phyloP scores from a whole-genome alignment of 2,888 invertebrate species.

The Iselma pallidipennis region DNA sequence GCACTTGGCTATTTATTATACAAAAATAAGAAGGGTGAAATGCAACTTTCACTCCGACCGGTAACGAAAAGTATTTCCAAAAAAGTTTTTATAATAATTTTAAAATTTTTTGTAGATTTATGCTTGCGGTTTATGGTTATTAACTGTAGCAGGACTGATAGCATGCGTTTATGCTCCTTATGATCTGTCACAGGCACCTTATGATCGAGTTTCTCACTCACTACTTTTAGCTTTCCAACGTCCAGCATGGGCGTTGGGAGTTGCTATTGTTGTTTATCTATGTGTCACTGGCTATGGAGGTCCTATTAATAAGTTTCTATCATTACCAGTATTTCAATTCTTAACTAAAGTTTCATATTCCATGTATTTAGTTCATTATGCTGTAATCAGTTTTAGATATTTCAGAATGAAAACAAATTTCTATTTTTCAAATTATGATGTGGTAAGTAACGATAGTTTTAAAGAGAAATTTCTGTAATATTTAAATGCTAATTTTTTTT shows the following conservation, averaged over 20 bases:
- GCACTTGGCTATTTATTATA: background rate
- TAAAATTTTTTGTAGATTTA: background rate
- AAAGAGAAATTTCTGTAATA: no score
- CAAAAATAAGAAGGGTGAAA: background rate
- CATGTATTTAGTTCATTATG: slow-evolving; percentile 56
- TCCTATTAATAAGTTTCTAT: slow-evolving; percentile 58
- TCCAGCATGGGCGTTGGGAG: slow-evolving; percentile 12
- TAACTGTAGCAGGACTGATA: slow-evolving; percentile 6
- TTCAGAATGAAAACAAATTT: slow-evolving; percentile 5
- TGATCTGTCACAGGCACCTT: background rate
- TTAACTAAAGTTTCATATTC: slow-evolving; percentile 58
- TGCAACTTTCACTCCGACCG: background rate
- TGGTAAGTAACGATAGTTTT: slow-evolving; percentile 21
- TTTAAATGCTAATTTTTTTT: no score
- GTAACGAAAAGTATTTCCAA: no score
- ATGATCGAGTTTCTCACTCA: background rate
- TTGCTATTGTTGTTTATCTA: slow-evolving; percentile 7
- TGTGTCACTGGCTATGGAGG: slow-evolving; percentile 30
- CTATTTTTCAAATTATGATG: slow-evolving; percentile 17
- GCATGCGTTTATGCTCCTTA: slow-evolving; percentile 10
- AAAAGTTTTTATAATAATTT: no score
- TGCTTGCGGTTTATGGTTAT: slow-evolving; percentile 2
- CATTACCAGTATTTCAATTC: slow-evolving; percentile 56
- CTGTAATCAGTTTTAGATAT: slow-evolving; percentile 15
- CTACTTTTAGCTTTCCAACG: slow-evolving; percentile 8